Percentiles rank a stretch among this genome's conserved stretches.
Evolutionary conservation across 2,797 vertebrate genomes (phyloP).

Genomic region (Acrossocheilus wenchowensis): DNA sequence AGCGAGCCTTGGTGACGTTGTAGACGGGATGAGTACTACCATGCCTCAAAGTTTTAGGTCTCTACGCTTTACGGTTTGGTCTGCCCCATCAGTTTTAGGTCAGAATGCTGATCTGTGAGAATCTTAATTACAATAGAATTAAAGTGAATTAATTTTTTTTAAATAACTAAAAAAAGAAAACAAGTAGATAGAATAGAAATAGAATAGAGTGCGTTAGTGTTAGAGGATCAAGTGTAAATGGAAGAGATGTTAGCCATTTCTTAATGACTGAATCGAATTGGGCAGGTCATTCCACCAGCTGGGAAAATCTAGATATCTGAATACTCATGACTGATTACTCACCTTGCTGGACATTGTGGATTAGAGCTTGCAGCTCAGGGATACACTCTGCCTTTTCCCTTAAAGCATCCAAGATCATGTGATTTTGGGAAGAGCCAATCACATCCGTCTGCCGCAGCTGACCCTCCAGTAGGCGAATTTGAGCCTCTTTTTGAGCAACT

Average conservation of each 20-base stretch:
- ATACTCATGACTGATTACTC: constrained; percentile 15
- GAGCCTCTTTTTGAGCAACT: constrained; percentile 93
- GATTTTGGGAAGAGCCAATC: constrained; percentile 87
- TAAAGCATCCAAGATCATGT: constrained; percentile 90
- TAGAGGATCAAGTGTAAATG: not conserved
- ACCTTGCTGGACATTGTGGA: constrained; percentile 92
- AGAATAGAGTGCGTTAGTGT: not conserved
- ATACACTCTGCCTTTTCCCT: constrained; percentile 91
- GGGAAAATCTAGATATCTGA: not conserved
- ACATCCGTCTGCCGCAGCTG: constrained; percentile 90
- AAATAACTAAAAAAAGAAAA: too few relatives aligned
- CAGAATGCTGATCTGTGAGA: too few relatives aligned
- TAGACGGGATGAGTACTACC: too few relatives aligned
- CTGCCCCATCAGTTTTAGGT: too few relatives aligned
- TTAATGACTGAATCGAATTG: not conserved
- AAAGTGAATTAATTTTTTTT: too few relatives aligned
- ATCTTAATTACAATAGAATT: too few relatives aligned
- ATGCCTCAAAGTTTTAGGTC: too few relatives aligned
- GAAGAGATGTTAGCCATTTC: too few relatives aligned
- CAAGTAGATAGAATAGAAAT: too few relatives aligned
- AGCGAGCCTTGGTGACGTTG: too few relatives aligned
- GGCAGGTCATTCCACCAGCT: not conserved
- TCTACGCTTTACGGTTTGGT: too few relatives aligned
- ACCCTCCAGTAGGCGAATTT: constrained; percentile 93
- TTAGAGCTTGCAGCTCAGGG: constrained; percentile 89